Percentiles rank a stretch among this genome's conserved stretches.
phyloP scores from a whole-genome alignment of 2,113 vertebrate genomes.

The Vidua macroura region DNA sequence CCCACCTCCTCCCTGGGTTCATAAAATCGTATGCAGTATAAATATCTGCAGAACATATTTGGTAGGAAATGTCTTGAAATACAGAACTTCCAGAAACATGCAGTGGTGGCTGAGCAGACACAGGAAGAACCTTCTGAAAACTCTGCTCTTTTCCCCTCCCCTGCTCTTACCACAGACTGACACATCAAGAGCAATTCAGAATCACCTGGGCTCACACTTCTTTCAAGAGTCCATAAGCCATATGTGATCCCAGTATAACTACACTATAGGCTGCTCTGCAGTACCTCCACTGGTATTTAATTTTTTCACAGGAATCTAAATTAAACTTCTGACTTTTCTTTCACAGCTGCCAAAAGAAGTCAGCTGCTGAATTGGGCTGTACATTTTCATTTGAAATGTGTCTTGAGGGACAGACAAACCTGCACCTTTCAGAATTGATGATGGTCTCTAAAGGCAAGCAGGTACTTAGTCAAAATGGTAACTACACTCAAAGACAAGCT shows the following conservation, averaged over 20 bases:
- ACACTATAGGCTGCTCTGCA: not conserved
- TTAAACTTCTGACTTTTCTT: not conserved
- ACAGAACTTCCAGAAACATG: not conserved
- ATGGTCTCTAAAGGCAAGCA: not conserved
- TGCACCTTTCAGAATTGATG: not conserved
- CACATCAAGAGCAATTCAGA: not conserved
- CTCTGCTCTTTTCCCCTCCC: not conserved
- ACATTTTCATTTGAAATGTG: not conserved
- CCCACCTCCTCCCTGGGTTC: not conserved
- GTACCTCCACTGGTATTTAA: not conserved
- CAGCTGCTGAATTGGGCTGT: not conserved
- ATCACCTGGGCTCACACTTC: not conserved
- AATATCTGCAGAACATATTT: not conserved
- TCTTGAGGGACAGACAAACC: not conserved
- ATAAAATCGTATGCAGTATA: not conserved
- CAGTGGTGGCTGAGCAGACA: not conserved
- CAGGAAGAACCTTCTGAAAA: not conserved
- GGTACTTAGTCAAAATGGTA: not conserved
- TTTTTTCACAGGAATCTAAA: not conserved
- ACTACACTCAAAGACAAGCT: not conserved
- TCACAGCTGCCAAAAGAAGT: not conserved
- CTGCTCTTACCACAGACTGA: not conserved
- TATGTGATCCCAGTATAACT: not conserved
- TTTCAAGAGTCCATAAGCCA: not conserved
- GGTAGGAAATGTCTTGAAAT: not conserved